Evolutionary conservation across 2,113 vertebrate species (phyloP).

Genomic region (Okapia johnstoni): DNA sequence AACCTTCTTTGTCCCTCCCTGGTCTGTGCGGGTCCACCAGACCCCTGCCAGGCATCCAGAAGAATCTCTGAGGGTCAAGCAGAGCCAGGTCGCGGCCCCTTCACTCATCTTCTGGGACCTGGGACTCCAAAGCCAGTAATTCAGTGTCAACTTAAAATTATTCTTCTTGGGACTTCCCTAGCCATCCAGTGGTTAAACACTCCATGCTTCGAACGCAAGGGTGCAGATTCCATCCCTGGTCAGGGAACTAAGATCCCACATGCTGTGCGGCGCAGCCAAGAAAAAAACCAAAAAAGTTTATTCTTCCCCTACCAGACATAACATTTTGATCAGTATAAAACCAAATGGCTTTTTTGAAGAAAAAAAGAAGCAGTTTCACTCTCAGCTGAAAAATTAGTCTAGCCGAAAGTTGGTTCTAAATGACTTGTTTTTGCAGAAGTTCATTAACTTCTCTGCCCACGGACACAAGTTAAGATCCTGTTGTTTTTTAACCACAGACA

Average conservation of each 20-base stretch:
- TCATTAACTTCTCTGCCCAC: neutral
- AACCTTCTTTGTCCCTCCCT: neutral
- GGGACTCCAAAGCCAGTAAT: neutral
- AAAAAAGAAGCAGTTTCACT: neutral
- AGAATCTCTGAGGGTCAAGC: neutral
- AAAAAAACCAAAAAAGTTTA: neutral
- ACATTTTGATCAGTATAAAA: neutral
- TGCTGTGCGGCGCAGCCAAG: neutral
- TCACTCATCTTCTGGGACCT: neutral
- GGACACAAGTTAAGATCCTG: neutral
- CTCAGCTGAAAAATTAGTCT: neutral
- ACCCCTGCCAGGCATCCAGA: neutral
- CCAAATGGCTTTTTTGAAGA: neutral
- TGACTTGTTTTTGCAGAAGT: neutral
- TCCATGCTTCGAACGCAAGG: neutral
- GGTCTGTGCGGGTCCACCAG: neutral
- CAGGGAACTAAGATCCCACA: neutral
- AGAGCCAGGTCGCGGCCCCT: accelerated
- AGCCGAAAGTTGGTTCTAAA: neutral
- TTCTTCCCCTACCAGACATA: neutral
- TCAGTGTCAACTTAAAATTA: neutral
- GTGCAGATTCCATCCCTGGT: neutral
- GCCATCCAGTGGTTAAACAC: neutral
- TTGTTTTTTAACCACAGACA: neutral
- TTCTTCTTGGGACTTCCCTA: neutral